Evolutionary conservation across 2,888 invertebrate species (phyloP), one percentile per base, ranked within the genome.

Genomic region (Fragum whitleyi): DNA sequence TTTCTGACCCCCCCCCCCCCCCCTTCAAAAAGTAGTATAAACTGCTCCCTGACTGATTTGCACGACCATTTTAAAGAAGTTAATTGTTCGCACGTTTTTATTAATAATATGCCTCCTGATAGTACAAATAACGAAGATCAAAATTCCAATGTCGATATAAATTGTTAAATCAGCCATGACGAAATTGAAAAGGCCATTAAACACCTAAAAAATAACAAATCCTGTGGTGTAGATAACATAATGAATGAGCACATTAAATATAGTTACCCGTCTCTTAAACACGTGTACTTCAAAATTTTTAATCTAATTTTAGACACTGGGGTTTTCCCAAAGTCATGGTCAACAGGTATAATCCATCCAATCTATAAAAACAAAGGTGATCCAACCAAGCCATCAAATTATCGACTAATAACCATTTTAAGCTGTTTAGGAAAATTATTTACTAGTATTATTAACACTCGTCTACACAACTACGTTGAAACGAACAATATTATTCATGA

Each of bases 341-440:
- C 26, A 6, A 23, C 14, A 23, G 57, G 26, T 3, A 57, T 57
- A 6, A 57, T 57, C 7, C 7, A 23, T 23, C 57, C 57, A 2
- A 57, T 57, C 5, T 57, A 23, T 14, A 57, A 57, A 57, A 57
- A 23, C 5, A 57, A 57, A 26, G 57, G 57, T 23, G 26, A 57
- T 23, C 57, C 57, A 14, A 57, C 21, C 5, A 2, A 23, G 5
- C 57, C 23, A 57, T 2, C 2, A 5, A 57, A 57, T 23, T 57
- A 57, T 14, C 2, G 57, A 23, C 26, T 23, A 57, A 57, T 23
- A 21, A 23, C 57, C 7, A 2, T 23, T 57, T 57, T 57, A 14
- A 57, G 57, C 57, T 57, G 23, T 26, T 14, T 57, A 5, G 57
- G 57, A 2, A 57, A 57, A 57, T 57, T 57, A 57, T 57, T 57